Evolutionary conservation across 2,113 vertebrate genomes (phyloP), one percentile per base, ranked within the genome.

Genomic region (Serilophus lunatus): DNA sequence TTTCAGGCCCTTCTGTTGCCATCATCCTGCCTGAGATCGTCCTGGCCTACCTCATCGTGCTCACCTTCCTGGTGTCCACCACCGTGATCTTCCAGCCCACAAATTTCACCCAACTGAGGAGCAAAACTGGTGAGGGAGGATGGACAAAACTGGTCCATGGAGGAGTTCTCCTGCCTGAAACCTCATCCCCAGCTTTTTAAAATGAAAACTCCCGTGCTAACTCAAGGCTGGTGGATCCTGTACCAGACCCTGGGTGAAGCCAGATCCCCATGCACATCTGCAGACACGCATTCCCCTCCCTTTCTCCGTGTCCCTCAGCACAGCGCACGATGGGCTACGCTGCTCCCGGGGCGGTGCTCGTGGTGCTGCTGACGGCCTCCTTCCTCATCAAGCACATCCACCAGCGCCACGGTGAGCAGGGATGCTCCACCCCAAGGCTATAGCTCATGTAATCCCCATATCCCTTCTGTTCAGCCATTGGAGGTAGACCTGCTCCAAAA

Each of bases 381-480:
- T 29, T 94, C 75, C 71, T 95, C 66, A 69, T 97, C 11, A 95
- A 77, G 90, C 69, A 28, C 70, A 72, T 94, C 82, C 29, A 70
- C 85, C 61, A 38, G 3, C 93, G 88, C 45, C 95, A 96, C 0
- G 93, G 96, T 96, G 93, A 96, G 96, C 33, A n/a, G 44, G 11
- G 33, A 4, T 5, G 54, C 35, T 8, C 20, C 42, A 0, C n/a
- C 60, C 40, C 28, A 2, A 3, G 50, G 24, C 13, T 38, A 6
- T n/a, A 25, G 3, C 33, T 28, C 8, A 0, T 0, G 6, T 4
- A 28, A 22, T 4, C 51, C 89, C 16, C 2, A 7, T 3, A 6
- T 1, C 75, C 35, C 50, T 57, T 7, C 28, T 0, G 1, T 5
- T 20, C 1, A 0, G 6, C 69, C 18, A 0, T 1, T 9, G 0